Conservation (phyloP, 2,113 vertebrate species). For the Oophaga pumilio region DNA sequence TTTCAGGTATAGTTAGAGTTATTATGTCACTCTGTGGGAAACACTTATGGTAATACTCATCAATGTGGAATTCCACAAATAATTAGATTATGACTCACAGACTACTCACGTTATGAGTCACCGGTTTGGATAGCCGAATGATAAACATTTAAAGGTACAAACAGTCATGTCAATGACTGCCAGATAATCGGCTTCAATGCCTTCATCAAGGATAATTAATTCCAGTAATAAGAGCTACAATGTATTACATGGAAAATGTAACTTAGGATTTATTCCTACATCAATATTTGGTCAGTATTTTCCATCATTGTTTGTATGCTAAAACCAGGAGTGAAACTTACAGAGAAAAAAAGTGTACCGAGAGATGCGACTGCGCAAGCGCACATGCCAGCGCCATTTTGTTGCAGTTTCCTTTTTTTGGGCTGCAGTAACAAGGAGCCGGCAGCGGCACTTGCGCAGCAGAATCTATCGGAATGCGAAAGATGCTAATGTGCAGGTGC, state of each 20-base stretch:
- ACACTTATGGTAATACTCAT: conserved; percentile 2
- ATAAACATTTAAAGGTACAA: conserved; percentile 24
- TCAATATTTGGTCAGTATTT: too few species aligned
- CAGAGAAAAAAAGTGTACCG: too few species aligned
- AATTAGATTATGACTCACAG: neutral
- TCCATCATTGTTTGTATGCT: too few species aligned
- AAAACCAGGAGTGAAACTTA: too few species aligned
- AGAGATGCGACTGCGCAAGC: too few species aligned
- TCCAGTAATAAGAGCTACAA: neutral
- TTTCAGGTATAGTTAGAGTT: neutral
- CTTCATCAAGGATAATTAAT: neutral
- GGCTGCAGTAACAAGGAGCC: too few species aligned
- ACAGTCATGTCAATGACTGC: neutral
- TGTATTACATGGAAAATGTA: neutral
- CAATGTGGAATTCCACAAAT: conserved; percentile 17
- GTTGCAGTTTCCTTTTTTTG: too few species aligned
- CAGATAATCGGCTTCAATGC: neutral
- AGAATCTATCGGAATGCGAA: too few species aligned
- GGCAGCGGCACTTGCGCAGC: too few species aligned
- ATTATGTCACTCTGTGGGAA: neutral
- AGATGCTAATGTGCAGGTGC: too few species aligned
- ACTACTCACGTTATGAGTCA: conserved; percentile 15
- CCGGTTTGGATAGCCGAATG: neutral
- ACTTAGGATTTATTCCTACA: neutral
- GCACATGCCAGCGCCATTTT: too few species aligned